Evolutionary conservation across 2,888 invertebrate genomes (phyloP), one percentile per base, ranked within the genome.

Genomic region (Mesoligia furuncula): DNA sequence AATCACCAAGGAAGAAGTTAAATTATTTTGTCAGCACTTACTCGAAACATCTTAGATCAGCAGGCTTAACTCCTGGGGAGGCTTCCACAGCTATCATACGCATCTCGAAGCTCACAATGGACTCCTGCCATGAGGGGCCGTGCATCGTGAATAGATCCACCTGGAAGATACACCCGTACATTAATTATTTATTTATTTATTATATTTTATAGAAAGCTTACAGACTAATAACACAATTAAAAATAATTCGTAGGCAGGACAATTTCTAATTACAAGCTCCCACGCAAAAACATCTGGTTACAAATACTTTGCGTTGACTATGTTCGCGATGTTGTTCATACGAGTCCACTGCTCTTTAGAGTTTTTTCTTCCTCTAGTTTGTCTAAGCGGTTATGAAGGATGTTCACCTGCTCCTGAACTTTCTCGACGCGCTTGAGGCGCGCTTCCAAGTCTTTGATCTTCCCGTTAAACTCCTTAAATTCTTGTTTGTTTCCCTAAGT

Each of bases 81-180:
- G 98, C 98, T 79, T 96, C 97, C 73, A 97, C 98, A 86, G 96
- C 97, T 4, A 97, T 94, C 86, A 99, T 96, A 61, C 98, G 97
- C 94, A 99, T 97, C 85, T 98, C 97, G 94, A 99, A 99, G 86
- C 98, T 98, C 48, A 98, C 98, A 59, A 97, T 96, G 7, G 98
- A 98, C 73, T 98, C 97, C 24, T 97, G 96, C 97, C 98, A 98
- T 66, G 97, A 95, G 0, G 98, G 98, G 0, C 99, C 99, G 81
- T 98, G 97, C 97, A 99, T 98, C 51, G 99, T 99, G 94, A 99
- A 99, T 36, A 99, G 96, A 74, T 98, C 98, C 82, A 97, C 97
- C 97, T 97, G 88, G 0, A 74, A 81, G 6, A 54, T 31, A 61
- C 9, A 13, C 9, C 9, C 48, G 24, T 24, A 59, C 31, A 31